Evolutionary conservation across 1,140 invertebrate species (phyloP), one percentile per base, ranked within the genome.

Genomic region (Pogonomyrmex barbatus): DNA sequence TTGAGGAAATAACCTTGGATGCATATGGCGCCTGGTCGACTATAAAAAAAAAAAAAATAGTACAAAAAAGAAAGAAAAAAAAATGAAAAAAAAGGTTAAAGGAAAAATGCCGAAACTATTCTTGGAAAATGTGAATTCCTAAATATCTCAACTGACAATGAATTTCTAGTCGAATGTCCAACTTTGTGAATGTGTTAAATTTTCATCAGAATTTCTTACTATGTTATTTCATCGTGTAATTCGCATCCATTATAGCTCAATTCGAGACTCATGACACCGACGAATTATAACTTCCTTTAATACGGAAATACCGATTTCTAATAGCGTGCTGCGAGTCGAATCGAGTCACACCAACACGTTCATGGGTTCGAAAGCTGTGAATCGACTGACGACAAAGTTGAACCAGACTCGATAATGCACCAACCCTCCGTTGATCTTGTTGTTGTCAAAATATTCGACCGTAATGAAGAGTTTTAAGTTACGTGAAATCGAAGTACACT

Each of bases 371-470:
- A 42, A 17, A 12, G 63, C 39, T 65, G 65, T 47, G 65, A 9
- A 68, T 10, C n/a, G 12, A 4, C 9, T 30, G 24, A 68, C 9
- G 17, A n/a, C 62, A 12, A 68, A 12, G 42, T 68, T 47, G 12
- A 24, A 30, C 4, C 12, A 17, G 24, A 30, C 9, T 68, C 42
- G 10, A 68, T 42, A 68, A 68, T 47, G 10, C 10, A 68, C 33
- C 17, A 10, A 47, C 39, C 10, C 24, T 8, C 9, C 9, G 63
- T 68, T 68, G 65, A 68, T 68, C 42, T 68, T 68, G 4, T 1
- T 30, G 4, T 24, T 68, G 65, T 68, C 65, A 68, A 47, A 68
- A 68, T 24, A 68, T 24, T 68, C 12, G 24, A 50, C 65, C 42
- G 2, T 68, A 47, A 50, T 33, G 42, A 68, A 68, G 17, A 42